Conservation (phyloP, 1,140 invertebrate genomes). For the Belonocnema kinseyi region DNA sequence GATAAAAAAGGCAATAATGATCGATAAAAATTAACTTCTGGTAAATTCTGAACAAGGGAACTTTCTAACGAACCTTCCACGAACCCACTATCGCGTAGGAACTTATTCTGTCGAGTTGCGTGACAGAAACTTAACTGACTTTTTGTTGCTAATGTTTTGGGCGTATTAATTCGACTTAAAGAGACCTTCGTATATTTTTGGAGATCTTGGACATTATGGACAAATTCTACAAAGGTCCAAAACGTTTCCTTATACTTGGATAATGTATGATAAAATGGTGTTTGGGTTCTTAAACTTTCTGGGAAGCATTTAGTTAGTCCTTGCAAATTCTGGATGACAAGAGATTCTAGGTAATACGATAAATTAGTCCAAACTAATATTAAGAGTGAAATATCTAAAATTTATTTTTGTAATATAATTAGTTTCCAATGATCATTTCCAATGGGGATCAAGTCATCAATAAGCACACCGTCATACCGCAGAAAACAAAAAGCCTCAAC, state of each 20-base stretch:
- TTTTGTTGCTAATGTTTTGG: too few species aligned
- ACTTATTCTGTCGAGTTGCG: too few species aligned
- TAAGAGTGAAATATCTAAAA: slow-evolving; percentile 33
- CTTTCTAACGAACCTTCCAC: too few species aligned
- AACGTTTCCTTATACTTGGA: not conserved
- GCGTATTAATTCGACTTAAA: too few species aligned
- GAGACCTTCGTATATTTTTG: not conserved
- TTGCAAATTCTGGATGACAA: slow-evolving; percentile 29
- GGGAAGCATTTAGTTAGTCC: slow-evolving; percentile 28
- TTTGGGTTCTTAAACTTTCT: slow-evolving; percentile 34
- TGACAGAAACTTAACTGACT: too few species aligned
- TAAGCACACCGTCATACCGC: slow-evolving; percentile 34
- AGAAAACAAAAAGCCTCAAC: slow-evolving; percentile 29
- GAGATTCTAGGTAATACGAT: slow-evolving; percentile 3
- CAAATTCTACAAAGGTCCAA: not conserved
- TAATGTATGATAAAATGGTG: slow-evolving; percentile 39
- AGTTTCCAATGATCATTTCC: slow-evolving; percentile 34
- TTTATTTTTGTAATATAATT: slow-evolving; percentile 31
- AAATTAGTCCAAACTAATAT: not conserved
- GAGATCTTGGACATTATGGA: not conserved
- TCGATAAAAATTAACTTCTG: too few species aligned
- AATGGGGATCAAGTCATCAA: slow-evolving; percentile 30
- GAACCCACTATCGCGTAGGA: too few species aligned
- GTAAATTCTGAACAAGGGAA: too few species aligned
- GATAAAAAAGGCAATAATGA: too few species aligned